phyloP scores from a whole-genome alignment of 2,113 vertebrate species.

The Hipposideros armiger region DNA sequence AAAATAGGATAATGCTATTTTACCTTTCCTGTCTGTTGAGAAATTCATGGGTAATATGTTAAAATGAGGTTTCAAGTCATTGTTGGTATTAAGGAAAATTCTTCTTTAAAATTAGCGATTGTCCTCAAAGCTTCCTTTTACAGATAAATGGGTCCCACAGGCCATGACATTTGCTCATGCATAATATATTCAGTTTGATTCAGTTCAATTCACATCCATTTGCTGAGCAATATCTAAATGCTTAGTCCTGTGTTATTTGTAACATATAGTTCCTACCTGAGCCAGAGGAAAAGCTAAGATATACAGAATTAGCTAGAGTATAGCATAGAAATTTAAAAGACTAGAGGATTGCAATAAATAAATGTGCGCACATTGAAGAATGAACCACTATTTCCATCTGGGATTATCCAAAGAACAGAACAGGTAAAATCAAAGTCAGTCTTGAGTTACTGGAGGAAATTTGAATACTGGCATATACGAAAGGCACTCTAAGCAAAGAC shows the following conservation, averaged over 20 bases:
- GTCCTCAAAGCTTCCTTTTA: background rate
- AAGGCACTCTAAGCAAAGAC: background rate
- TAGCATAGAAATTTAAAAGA: background rate
- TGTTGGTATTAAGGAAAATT: constrained; percentile 1
- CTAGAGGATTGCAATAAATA: background rate
- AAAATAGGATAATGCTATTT: background rate
- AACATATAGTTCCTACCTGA: background rate
- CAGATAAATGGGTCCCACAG: background rate
- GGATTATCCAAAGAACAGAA: background rate
- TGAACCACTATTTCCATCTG: background rate
- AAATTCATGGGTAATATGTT: background rate
- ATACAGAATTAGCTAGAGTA: background rate
- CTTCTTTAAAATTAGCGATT: background rate
- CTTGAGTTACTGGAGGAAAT: background rate
- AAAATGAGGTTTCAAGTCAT: background rate
- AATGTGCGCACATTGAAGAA: background rate
- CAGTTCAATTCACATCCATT: background rate
- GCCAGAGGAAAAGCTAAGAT: background rate
- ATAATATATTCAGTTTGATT: background rate
- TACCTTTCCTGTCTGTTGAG: background rate
- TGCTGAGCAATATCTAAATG: background rate
- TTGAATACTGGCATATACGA: background rate
- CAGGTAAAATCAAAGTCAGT: background rate
- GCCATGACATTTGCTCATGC: background rate
- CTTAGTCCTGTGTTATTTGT: background rate